Evolutionary conservation across 1,140 invertebrate species (phyloP), one percentile per base, ranked within the genome.

Genomic region (Zaprionus gabonicus): DNA sequence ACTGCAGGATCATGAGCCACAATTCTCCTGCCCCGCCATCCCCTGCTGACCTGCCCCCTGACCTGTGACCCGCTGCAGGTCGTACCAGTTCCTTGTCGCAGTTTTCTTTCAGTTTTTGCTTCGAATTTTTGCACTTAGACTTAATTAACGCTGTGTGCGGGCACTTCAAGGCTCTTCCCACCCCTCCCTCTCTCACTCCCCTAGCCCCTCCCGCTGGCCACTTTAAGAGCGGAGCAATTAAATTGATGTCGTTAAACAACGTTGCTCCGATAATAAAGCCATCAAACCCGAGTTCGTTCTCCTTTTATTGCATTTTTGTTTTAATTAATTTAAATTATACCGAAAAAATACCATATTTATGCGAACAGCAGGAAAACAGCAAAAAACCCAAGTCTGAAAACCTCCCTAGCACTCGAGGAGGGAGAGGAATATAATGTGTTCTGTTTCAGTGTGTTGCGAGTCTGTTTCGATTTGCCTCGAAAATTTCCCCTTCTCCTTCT

Each of bases 291-390:
- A 76, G 60, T 76, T 71, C 62, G 63, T 68, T 62, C 65, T 78
- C 71, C 64, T 75, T 88, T 88, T 88, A 88, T 81, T 84, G 78
- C 84, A 84, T 79, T 88, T 65, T 25, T 53, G 81, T 84, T 81
- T 88, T 88, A 88, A 88, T 88, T 88, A 88, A 88, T 88, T 88
- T 88, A 90, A 88, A 88, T 88, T 88, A 79, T 68, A 84, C 69
- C 59, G 65, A 51, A 23, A 41, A 53, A 46, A 46, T 46, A 10
- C 41, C 10, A 74, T 36, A 71, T 49, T 71, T 51, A 64, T 56
- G 57, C 53, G 31, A 66, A 59, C 64, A 65, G 58, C 55, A 23
- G 12, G 7, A 60, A 69, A 25, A 57, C 31, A 27, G 12, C 17
- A 41, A 9, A 51, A 56, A 69, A 41, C 17, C 6, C 7, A 38